Conservation (phyloP, 2,888 invertebrate species). For the Cheilosia urbana region DNA sequence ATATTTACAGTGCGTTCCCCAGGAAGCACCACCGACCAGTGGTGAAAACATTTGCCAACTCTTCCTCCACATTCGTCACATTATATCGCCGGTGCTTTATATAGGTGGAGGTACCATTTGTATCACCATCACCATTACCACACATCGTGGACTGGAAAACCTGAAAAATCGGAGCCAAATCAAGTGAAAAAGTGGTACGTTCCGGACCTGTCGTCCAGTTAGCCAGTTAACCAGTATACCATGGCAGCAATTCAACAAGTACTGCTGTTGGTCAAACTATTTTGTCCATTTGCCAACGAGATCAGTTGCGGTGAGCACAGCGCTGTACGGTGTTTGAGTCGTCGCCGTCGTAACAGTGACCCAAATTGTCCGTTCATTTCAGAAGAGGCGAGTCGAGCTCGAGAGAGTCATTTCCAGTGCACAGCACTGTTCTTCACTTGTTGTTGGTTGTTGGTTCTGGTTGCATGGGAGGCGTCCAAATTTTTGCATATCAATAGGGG, state of each 20-base stretch:
- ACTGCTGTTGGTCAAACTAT: constrained; percentile 56
- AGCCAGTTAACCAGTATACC: constrained; percentile 64
- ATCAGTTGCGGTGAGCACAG: constrained; percentile 42
- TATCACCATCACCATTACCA: constrained; percentile 48
- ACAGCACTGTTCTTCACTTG: too few relatives aligned
- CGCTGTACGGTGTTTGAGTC: constrained; percentile 6
- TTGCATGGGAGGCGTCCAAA: constrained; percentile 1
- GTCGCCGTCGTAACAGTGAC: constrained; percentile 71
- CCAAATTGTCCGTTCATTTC: constrained; percentile 48
- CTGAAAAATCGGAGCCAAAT: constrained; percentile 71
- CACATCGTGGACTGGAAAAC: constrained; percentile 69
- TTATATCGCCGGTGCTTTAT: constrained; percentile 6
- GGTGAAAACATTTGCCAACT: constrained; percentile 72
- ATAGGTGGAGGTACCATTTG: constrained; percentile 13
- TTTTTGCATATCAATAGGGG: constrained; percentile 49
- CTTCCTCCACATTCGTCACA: constrained; percentile 38
- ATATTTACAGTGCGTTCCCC: constrained; percentile 4
- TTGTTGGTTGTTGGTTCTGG: background rate
- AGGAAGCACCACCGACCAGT: constrained; percentile 30
- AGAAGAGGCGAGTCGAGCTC: constrained; percentile 28
- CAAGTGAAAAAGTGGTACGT: constrained; percentile 75
- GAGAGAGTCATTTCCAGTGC: constrained; percentile 56
- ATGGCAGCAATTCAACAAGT: constrained; percentile 43
- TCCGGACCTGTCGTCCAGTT: constrained; percentile 73
- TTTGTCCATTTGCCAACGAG: constrained; percentile 73